These are phyloP conservation scores for Nephila pilipes DNA, from an alignment of 1,140 invertebrate species.

Conservation along the genomic window DNA sequence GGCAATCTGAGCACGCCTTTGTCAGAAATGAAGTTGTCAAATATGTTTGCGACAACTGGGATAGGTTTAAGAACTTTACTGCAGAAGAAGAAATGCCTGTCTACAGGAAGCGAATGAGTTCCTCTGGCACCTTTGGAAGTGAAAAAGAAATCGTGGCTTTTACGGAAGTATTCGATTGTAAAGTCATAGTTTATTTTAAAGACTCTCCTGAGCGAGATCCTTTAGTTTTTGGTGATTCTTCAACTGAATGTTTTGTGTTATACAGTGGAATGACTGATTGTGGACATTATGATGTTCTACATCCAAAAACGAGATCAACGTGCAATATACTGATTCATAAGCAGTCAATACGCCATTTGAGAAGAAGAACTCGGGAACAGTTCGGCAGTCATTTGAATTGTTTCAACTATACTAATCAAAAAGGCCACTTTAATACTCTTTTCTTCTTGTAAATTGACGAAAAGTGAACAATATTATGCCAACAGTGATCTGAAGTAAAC, in stretches of 20 bases:
- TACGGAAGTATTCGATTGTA: neutral
- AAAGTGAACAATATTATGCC: too few species aligned
- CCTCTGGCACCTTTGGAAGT: neutral
- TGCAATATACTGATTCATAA: neutral
- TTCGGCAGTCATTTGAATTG: neutral
- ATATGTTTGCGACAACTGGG: neutral
- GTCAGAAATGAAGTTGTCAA: neutral
- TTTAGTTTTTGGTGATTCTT: neutral
- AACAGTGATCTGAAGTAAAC: too few species aligned
- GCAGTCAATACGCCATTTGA: neutral
- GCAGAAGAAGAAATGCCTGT: neutral
- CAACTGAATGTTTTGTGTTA: constrained; percentile 4
- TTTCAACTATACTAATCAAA: neutral
- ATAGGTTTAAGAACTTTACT: neutral
- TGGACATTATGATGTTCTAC: constrained; percentile 27
- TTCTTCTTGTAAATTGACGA: too few species aligned
- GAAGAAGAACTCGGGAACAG: neutral
- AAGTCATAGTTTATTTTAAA: neutral
- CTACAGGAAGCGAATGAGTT: neutral
- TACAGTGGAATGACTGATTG: constrained; percentile 30
- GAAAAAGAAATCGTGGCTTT: constrained; percentile 30
- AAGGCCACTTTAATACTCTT: too few species aligned
- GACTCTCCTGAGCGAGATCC: neutral
- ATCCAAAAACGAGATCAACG: neutral
- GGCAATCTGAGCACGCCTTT: neutral